These are phyloP conservation scores for Dufourea novaeangliae DNA, from an alignment of 1,140 invertebrate genomes.

Conservation along the genomic window DNA sequence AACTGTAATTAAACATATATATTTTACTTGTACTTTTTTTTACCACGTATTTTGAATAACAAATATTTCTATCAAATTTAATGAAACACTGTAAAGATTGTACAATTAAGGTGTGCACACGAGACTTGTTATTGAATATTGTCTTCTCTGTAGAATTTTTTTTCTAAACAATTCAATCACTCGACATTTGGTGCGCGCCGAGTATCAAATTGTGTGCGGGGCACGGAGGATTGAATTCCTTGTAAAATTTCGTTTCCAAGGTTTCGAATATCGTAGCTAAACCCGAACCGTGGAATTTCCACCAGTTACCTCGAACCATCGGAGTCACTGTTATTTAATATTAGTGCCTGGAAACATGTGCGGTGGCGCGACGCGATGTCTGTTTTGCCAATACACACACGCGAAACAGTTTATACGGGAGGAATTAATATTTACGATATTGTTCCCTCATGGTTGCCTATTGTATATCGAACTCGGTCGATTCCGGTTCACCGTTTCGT, in stretches of 20 bases:
- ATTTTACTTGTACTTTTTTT: too few relatives aligned
- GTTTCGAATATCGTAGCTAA: neutral
- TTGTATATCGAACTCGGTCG: neutral
- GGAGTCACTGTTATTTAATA: conserved; percentile 45
- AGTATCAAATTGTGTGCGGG: neutral
- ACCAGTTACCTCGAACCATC: neutral
- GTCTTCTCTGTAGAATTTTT: too few relatives aligned
- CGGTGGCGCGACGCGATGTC: neutral
- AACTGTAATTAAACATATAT: too few relatives aligned
- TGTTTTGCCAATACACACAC: conserved; percentile 25
- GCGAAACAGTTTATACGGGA: conserved; percentile 28
- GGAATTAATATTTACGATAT: conserved; percentile 41
- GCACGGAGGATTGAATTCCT: conserved; percentile 16
- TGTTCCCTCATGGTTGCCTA: conserved; percentile 20
- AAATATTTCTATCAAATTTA: too few relatives aligned
- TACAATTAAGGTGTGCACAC: too few relatives aligned
- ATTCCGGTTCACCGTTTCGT: conserved; percentile 1
- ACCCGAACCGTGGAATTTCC: conserved; percentile 1
- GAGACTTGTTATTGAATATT: too few relatives aligned
- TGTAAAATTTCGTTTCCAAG: neutral
- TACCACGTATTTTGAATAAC: too few relatives aligned
- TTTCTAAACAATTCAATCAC: too few relatives aligned
- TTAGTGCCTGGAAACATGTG: conserved; percentile 4
- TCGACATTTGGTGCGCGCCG: too few relatives aligned
- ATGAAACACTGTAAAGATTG: too few relatives aligned